Percentiles rank a stretch among this genome's conserved stretches.
Evolutionary conservation across 1,140 invertebrate species (phyloP).

Genomic region (Atta colombica): DNA sequence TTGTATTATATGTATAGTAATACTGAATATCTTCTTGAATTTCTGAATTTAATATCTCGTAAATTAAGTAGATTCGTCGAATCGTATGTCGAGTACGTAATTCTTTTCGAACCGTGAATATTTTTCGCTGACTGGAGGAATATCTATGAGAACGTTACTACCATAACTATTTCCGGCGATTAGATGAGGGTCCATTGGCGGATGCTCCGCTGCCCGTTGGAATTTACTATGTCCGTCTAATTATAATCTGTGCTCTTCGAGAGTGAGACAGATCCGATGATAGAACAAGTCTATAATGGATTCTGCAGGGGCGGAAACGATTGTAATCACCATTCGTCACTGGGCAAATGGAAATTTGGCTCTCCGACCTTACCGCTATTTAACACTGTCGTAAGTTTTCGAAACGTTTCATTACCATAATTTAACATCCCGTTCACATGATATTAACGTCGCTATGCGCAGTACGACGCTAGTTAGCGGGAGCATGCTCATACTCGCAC

Average conservation of each 20-base stretch:
- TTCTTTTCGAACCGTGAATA: slow-evolving; percentile 32
- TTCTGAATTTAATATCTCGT: not conserved
- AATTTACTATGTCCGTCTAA: slow-evolving; percentile 67
- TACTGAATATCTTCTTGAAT: not conserved
- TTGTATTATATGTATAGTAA: no score
- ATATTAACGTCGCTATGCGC: slow-evolving; percentile 65
- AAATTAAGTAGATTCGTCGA: slow-evolving; percentile 15
- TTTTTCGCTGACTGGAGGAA: slow-evolving; percentile 27
- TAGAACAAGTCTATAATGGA: slow-evolving; percentile 71
- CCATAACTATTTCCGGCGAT: slow-evolving; percentile 57
- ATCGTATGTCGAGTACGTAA: slow-evolving; percentile 13
- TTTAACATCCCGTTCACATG: slow-evolving; percentile 76
- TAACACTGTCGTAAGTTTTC: slow-evolving; percentile 74
- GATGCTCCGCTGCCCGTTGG: slow-evolving; percentile 43
- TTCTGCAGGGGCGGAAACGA: slow-evolving; percentile 66
- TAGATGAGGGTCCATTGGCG: slow-evolving; percentile 43
- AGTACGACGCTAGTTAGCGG: slow-evolving; percentile 64
- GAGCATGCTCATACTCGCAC: slow-evolving; percentile 38
- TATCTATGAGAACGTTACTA: slow-evolving; percentile 26
- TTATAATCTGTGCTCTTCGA: slow-evolving; percentile 56
- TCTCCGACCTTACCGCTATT: slow-evolving; percentile 72
- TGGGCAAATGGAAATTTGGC: slow-evolving; percentile 73
- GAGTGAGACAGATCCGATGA: slow-evolving; percentile 54
- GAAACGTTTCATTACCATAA: slow-evolving; percentile 78
- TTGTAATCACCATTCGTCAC: slow-evolving; percentile 76